phyloP scores from a whole-genome alignment of 2,888 invertebrate genomes.

The Meganola albula region DNA sequence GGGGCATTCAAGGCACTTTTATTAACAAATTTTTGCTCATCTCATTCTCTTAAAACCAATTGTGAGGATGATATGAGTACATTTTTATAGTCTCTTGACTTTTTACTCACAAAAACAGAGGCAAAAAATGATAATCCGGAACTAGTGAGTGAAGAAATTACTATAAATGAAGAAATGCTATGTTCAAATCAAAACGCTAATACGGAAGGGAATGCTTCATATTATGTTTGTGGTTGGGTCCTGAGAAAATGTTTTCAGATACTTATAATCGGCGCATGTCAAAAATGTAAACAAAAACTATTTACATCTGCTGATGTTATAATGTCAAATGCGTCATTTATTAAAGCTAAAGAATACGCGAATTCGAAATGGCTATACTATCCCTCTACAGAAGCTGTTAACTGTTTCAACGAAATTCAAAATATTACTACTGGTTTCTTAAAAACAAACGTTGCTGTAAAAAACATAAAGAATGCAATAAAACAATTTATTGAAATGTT shows the following conservation, averaged over 20 bases:
- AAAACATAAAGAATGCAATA: background rate
- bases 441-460: background rate
- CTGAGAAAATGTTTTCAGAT: constrained; percentile 7
- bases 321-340: background rate
- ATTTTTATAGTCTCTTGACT: background rate
- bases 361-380: constrained; percentile 1
- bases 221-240: constrained; percentile 10
- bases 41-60: constrained; percentile 14
- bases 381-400: background rate
- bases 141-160: background rate
- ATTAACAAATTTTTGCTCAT: constrained; percentile 22
- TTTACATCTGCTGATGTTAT: background rate
- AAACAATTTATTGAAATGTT: background rate
- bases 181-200: background rate
- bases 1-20: constrained; percentile 25
- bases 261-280: too few relatives aligned
- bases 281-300: background rate
- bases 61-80: constrained; percentile 19
- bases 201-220: background rate
- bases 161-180: background rate
- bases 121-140: background rate
- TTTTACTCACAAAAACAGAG: constrained; percentile 1
- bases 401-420: constrained; percentile 3
- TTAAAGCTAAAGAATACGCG: constrained; percentile 1
- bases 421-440: background rate